Base-by-base conservation (phyloP, 2,797 vertebrate species). In the Microchirus variegatus region DNA sequence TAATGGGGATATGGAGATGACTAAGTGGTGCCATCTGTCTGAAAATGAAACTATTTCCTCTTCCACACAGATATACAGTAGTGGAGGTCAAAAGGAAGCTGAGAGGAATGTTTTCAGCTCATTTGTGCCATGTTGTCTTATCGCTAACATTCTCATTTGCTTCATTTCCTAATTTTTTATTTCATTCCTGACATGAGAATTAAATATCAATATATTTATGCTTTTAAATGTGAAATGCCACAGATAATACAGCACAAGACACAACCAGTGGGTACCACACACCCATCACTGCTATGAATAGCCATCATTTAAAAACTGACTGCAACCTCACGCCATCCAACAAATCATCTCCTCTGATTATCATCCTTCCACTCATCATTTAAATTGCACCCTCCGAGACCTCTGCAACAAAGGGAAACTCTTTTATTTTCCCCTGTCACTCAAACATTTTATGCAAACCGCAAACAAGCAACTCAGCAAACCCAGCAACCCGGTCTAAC, bases 401-500 rank as follows among this genome's bases (percentile, higher is more conserved):
- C 9, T 65, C 51, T 48, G 52, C 26, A 10, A 40, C 53, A 51
- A 19, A 1, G 0, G 16, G 11, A 57, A 69, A 73, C 16, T 38
- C 13, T 70, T 75, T 67, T 50, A 68, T 63, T 73, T 73, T 56
- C 44, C 19, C 17, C 54, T 77, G 75, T 75, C 78, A 73, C 59
- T 82, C 35, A 86, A 75, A 64, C 72, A 48, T 73, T 70, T 70
- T 61, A 36, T 36, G 26, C 37, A 50, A 47, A 67, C 63, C 10
- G 15, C 51, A 12, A 9, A 43, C 56, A 0, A 10, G 58, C 75
- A 40, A 42, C 70, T 63, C 40, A 41, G 37, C 37, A n/a, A 26
- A 26, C 31, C 31, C 41, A 41, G 67, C 65, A 77, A 79, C 81
- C 75, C 38, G 9, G 81, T 75, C 67, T 14, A 59, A 85, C 77